Base-by-base conservation (phyloP, 2,888 invertebrate species). In the Heteropelma amictum region DNA sequence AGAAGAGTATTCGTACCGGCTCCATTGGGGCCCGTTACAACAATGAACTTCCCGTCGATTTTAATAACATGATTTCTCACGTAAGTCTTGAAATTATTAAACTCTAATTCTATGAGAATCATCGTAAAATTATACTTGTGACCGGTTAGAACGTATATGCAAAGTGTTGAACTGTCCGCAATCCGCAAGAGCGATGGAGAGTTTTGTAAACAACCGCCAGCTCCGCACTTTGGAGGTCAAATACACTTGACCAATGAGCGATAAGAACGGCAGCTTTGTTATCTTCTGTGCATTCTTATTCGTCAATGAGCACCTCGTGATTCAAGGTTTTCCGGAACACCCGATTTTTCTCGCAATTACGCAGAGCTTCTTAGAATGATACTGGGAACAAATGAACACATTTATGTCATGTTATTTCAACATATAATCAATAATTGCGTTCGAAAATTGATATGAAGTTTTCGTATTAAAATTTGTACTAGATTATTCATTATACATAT, bases 11-110 rank as follows among this genome's bases (percentile, higher is more conserved):
- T 28, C 10, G 14, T 91, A 96, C 98, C 98, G 84, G 97, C 97
- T 81, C 99, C 99, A 94, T 99, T 99, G 23, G 98, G 98, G 3
- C 99, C 99, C 81, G 99, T 96, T 45, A 99, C 96, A 0, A 98
- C 98, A 60, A 96, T 97, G 88, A 99, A 98, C 42, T 95, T 94
- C 86, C 95, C 95, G 85, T 98, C 91, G 19, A 98, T 97, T 4
- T 98, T 98, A 84, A 99, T 96, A 74, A 93, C 92, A 81, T 95
- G 94, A 83, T 94, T 94, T 0, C 98, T 98, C 78, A 94, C 93
- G 88, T 98, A 99, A 17, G 98, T 98, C 91, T 99, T 99, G 91
- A 99, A 99, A 90, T 99, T 98, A 86, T 98, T 97, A 87, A 98
- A 94, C 90, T 98, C 98, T 80, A 99, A 97, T 85, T 93, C 95